Base-by-base conservation (phyloP, 2,113 vertebrate genomes). In the Anoura caudifer region DNA sequence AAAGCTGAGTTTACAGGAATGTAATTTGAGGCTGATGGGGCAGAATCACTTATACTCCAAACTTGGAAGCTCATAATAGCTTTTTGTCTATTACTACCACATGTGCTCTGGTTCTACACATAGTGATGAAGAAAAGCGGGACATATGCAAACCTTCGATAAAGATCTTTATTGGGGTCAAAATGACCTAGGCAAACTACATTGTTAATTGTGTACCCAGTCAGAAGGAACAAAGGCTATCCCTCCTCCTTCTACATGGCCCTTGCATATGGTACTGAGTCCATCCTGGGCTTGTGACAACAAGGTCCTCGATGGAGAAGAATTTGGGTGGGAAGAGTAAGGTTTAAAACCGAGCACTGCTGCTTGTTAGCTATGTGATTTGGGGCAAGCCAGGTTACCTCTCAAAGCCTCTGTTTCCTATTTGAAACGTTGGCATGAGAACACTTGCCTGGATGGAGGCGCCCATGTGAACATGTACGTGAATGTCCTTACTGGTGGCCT, bases 121-220 rank as follows among this genome's bases (percentile, higher is more conserved):
- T 65, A 76, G n/a, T 45, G 69, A 72, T 73, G 87, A 87, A 73
- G 63, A 86, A 43, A n/a, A 59, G 70, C 7, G 61, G 43, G 41
- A 77, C 47, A 73, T 36, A 13, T 67, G 41, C 1, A 87, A 87
- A 1, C n/a, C 36, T 88, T 94, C 72, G 76, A 8, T 90, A 90
- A 97, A 95, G 63, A 91, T 86, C 47, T 87, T 92, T 93, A 80
- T 82, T 36, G 65, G 20, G 65, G n/a, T 85, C 86, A 93, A 67
- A 90, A 85, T 70, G 33, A 75, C 82, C 31, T 77, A 19, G 17
- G 16, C 36, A 94, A 94, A 80, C 16, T 33, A 28, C 22, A 65
- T 43, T 72, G 86, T 69, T 13, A 77, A 52, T 70, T 19, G 7
- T 45, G 3, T 59, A 61, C 36, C 65, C 52, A 70, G 15, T 65